phyloP scores from a whole-genome alignment of 2,113 vertebrate species.

The Martes martes region DNA sequence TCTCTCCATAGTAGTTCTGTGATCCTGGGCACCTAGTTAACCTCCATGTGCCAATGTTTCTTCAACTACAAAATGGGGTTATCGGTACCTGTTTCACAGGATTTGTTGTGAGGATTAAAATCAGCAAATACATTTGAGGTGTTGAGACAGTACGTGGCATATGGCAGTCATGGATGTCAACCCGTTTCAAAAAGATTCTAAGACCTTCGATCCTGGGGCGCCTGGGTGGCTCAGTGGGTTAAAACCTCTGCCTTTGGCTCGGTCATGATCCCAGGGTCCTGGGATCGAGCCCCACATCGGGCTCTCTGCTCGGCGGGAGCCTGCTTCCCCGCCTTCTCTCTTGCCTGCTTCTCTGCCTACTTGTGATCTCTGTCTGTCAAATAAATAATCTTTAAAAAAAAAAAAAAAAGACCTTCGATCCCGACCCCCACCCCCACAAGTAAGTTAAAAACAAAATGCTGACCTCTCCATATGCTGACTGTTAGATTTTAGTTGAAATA shows the following conservation, averaged over 20 bases:
- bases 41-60: background rate
- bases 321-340: too few species aligned
- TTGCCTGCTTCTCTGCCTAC: too few species aligned
- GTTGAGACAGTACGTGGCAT: accelerated
- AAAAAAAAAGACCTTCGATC: background rate
- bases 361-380: too few species aligned
- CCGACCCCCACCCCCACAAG: background rate
- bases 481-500: background rate
- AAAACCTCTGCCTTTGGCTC: too few species aligned
- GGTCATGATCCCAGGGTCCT: too few species aligned
- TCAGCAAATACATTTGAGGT: background rate
- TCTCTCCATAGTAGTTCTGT: background rate
- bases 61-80: background rate
- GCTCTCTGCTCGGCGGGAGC: too few species aligned
- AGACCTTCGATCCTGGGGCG: background rate
- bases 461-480: background rate
- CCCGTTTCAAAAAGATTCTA: background rate
- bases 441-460: background rate
- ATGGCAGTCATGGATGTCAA: background rate
- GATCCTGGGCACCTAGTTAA: background rate
- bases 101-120: background rate
- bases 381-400: too few species aligned
- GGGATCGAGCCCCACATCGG: too few species aligned
- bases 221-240: too few species aligned
- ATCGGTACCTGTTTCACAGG: background rate